Base-by-base conservation (phyloP, 2,888 invertebrate genomes). In the Morpho helenor region DNA sequence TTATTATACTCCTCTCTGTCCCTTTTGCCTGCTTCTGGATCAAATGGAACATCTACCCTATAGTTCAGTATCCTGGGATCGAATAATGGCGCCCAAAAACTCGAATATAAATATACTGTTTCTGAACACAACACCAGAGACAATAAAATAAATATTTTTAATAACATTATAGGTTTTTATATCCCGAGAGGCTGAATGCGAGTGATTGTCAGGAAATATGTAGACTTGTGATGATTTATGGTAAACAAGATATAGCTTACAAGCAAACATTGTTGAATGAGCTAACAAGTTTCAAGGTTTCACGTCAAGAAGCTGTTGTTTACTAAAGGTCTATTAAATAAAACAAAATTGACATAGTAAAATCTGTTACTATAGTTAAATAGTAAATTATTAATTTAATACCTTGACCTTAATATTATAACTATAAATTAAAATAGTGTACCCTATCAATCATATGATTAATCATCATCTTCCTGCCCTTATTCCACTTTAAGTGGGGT, bases 61-160 rank as follows among this genome's bases (percentile, higher is more conserved):
- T 87, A 89, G 60, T 82, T 80, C 7, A 89, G 66, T 51, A 85
- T 77, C 22, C 74, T 73, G 0, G 80, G 77, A 62, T 87, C 77
- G 44, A 75, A 81, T 42, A 89, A 63, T 7, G 89, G 87, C 52
- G 82, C 84, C 82, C 84, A 90, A 70, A 90, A 90, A 73, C 84
- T 84, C 0, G 88, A 89, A 65, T 78, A 81, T 3, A 82, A 65
- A 8, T 44, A 46, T 7, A 69, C 71, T 52, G 73, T 66, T 9
- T 76, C 75, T 60, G 75, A 73, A 16, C 62, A 62, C 16, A 57
- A 61, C 22, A 72, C 44, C 54, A 66, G 61, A 52, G 68, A 59
- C 54, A 74, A 41, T n/a, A 73, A 53, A 16, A 77, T 58, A 66
- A 72, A 53, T 59, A 62, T 39, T 66, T 68, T 69, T 39, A 68